A percentile compares a stretch with the other conserved stretches of the same genome.
Evolutionary conservation across 2,888 invertebrate species (phyloP).

Genomic region (Elysia crispata): DNA sequence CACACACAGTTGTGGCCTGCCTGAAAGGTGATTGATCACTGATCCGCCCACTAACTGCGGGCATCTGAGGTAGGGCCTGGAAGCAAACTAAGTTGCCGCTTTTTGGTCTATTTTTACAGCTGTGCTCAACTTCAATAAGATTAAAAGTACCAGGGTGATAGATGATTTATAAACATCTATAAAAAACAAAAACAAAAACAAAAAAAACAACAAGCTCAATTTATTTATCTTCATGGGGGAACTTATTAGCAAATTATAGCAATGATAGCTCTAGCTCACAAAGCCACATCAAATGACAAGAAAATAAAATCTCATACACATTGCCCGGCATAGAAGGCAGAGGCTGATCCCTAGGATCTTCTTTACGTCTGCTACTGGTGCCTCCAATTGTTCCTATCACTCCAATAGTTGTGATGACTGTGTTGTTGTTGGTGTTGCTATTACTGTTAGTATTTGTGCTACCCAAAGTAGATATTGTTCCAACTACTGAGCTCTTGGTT

Average conservation of each 20-base stretch:
- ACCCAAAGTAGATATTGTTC: background rate
- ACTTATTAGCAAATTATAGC: too few species aligned
- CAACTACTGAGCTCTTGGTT: conserved; percentile 21
- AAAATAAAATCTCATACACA: conserved; percentile 32
- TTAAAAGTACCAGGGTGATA: too few species aligned
- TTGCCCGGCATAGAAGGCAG: conserved; percentile 13
- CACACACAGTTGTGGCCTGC: too few species aligned
- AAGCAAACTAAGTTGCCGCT: too few species aligned
- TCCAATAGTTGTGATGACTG: conserved; percentile 41
- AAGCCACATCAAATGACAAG: background rate
- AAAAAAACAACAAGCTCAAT: background rate
- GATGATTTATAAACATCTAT: background rate
- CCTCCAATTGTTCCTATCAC: conserved; percentile 56
- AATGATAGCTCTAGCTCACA: too few species aligned
- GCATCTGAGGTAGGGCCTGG: too few species aligned
- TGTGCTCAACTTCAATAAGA: too few species aligned
- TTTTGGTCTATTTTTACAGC: too few species aligned
- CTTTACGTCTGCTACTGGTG: conserved; percentile 50
- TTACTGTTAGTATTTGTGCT: conserved; percentile 11
- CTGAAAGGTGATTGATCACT: too few species aligned
- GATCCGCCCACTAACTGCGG: too few species aligned
- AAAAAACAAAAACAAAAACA: background rate
- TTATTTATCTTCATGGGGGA: too few species aligned
- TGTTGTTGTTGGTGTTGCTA: conserved; percentile 18
- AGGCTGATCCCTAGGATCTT: conserved; percentile 41